Evolutionary conservation across 2,888 invertebrate genomes (phyloP), one percentile per base, ranked within the genome.

Genomic region (Latrodectus elegans): DNA sequence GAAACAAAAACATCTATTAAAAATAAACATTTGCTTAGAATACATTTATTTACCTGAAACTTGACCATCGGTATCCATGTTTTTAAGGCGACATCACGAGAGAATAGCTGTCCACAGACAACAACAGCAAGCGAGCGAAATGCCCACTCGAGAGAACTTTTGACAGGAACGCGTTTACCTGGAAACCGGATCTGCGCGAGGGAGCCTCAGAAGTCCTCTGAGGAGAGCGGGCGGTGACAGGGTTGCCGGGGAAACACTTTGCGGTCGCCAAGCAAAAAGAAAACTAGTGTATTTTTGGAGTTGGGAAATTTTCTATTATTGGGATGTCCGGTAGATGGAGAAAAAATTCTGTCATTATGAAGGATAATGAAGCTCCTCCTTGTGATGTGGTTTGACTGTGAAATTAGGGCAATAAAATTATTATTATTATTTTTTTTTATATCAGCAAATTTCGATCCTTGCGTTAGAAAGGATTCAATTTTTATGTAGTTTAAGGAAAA

Each of bases 31-130:
- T 38, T 38, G 38, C 38, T 38, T 6, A 38, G 38, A 4, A 38
- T 38, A 3, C 4, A 38, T 38, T 38, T 38, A 38, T 14, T 73
- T 86, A 86, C 86, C 81, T 86, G 86, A 72, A 81, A 77, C 71
- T 77, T 86, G 72, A 86, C 86, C 86, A 84, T 88, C 79, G 72
- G 77, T 88, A 81, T 79, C 76, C 84, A 80, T 84, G 55, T 38
- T 17, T 79, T 22, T 55, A 53, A 73, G 17, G 1, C 17, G 11
- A 73, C 73, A 10, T 73, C 11, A 0, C 8, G 75, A 67, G 14
- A 22, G 67, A 17, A 4, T 1, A 1, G 22, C 22, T 22, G 22
- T 1, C 22, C 22, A 11, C 4, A 0, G 11, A 11, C 22, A 67
- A 12, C 17, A 67, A 9, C 67, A 67, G 10, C 15, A 8, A 17